phyloP scores from a whole-genome alignment of 2,888 invertebrate genomes.

The Troides aeacus region DNA sequence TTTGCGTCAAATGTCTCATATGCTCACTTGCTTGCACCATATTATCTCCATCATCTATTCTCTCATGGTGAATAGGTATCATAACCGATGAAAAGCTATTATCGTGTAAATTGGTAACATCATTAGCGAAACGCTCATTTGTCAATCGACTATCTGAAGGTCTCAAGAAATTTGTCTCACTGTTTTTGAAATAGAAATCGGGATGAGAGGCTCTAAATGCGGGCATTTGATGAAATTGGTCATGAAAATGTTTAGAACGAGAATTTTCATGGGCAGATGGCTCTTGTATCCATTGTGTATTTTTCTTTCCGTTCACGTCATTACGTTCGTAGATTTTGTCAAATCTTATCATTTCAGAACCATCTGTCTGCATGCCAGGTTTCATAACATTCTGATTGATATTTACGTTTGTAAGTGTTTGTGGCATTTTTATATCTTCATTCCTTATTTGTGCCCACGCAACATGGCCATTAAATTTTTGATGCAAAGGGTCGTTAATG shows the following conservation, averaged over 20 bases:
- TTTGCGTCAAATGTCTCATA: conserved; percentile 47
- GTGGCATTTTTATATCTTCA: conserved; percentile 5
- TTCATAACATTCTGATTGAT: neutral
- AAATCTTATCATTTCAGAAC: neutral
- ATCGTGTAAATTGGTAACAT: neutral
- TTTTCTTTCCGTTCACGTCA: neutral
- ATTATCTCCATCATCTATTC: conserved; percentile 47
- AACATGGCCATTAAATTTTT: conserved; percentile 6
- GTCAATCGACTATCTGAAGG: neutral
- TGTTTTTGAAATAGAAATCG: conserved; percentile 1
- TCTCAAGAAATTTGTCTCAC: neutral
- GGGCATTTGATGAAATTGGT: conserved; percentile 10
- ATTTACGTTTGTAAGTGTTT: neutral
- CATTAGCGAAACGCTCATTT: conserved; percentile 24
- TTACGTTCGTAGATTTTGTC: conserved; percentile 4
- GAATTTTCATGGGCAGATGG: conserved; percentile 9
- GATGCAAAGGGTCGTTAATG: conserved; percentile 1
- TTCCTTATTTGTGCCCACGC: conserved; percentile 9
- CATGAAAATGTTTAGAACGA: neutral
- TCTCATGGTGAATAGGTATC: conserved; percentile 39
- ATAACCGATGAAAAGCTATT: conserved; percentile 16
- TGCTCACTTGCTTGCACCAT: conserved; percentile 39
- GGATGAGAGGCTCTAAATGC: conserved; percentile 3
- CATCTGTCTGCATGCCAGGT: neutral
- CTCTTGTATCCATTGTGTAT: conserved; percentile 14